A percentile compares a stretch with the other conserved stretches of the same genome.
Conservation (phyloP, 2,113 vertebrate species). For the Prolemur simus region DNA sequence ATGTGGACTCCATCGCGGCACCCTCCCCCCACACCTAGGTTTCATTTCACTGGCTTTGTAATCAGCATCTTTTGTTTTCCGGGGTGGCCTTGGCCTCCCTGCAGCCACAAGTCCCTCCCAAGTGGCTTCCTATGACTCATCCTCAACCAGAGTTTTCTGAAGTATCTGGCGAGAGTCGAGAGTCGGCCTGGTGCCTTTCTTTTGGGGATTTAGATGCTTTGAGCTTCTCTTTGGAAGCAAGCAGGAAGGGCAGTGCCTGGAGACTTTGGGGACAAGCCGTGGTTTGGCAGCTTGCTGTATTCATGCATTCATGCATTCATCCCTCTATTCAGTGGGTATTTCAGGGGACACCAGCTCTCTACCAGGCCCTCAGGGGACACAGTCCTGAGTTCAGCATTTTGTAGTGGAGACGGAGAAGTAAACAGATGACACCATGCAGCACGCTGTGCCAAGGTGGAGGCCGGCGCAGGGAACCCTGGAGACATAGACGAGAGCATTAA, state of each 20-base stretch:
- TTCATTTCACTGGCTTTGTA: slow-evolving; percentile 61
- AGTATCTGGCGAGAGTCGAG: slow-evolving; percentile 14
- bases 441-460: not conserved
- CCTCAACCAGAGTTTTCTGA: slow-evolving; percentile 51
- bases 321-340: not conserved
- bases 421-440: not conserved
- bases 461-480: not conserved
- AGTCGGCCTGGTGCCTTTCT: not conserved
- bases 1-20: not conserved
- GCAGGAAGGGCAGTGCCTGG: not conserved
- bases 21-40: not conserved
- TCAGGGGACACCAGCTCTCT: not conserved
- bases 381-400: not conserved
- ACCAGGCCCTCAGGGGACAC: not conserved
- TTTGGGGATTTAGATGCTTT: not conserved
- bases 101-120: slow-evolving; percentile 22
- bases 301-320: not conserved
- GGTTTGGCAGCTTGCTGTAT: not conserved
- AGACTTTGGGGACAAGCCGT: not conserved
- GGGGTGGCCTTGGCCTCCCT: slow-evolving; percentile 49
- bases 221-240: not conserved
- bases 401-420: not conserved
- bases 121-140: slow-evolving; percentile 47
- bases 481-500: not conserved
- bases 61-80: slow-evolving; percentile 66